These are phyloP conservation scores for Sesia apiformis DNA, from an alignment of 2,888 invertebrate species.

Conservation along the genomic window DNA sequence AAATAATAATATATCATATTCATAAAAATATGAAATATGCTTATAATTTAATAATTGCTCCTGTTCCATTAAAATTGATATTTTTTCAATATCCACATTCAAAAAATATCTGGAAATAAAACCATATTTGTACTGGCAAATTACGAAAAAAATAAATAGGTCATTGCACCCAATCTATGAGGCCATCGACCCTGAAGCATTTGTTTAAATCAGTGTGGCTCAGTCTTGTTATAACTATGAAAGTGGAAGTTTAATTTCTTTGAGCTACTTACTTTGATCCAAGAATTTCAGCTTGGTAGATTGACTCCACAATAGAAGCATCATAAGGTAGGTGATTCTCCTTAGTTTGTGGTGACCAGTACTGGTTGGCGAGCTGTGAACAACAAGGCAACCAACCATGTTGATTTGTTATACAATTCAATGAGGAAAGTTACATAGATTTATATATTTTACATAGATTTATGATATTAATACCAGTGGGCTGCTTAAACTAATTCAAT, in stretches of 20 bases:
- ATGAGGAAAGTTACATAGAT: constrained; percentile 61
- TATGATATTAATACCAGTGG: constrained; percentile 45
- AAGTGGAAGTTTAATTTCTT: constrained; percentile 16
- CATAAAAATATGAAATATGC: background rate
- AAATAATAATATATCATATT: background rate
- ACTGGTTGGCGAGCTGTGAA: constrained; percentile 88
- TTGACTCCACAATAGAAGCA: constrained; percentile 87
- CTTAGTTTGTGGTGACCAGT: constrained; percentile 92
- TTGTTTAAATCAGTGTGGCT: constrained; percentile 61
- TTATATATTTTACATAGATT: constrained; percentile 18
- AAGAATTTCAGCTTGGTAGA: constrained; percentile 90
- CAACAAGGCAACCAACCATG: constrained; percentile 37
- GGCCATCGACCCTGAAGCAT: constrained; percentile 50
- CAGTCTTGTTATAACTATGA: constrained; percentile 20
- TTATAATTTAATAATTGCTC: background rate
- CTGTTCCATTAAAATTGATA: background rate
- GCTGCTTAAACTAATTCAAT: constrained; percentile 20
- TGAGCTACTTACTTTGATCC: constrained; percentile 80
- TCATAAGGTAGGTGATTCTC: constrained; percentile 83
- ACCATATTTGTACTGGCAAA: constrained; percentile 22
- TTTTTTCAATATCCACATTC: background rate
- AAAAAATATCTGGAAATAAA: background rate
- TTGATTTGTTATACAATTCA: constrained; percentile 51
- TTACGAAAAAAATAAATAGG: constrained; percentile 45
- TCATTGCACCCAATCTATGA: constrained; percentile 53